phyloP scores from a whole-genome alignment of 2,797 vertebrate genomes.

The Dipus sagitta region DNA sequence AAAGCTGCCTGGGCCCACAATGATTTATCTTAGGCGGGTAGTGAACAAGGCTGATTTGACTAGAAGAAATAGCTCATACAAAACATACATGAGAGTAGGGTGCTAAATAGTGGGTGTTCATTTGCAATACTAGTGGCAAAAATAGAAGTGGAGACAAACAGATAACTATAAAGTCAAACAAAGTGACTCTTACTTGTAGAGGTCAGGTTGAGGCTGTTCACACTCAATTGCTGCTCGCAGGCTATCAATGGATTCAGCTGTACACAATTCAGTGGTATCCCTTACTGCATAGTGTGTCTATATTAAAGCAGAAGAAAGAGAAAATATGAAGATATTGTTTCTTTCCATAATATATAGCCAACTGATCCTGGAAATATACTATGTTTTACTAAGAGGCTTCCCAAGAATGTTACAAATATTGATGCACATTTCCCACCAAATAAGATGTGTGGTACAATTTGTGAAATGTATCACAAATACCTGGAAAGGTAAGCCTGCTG shows the following conservation, averaged over 20 bases:
- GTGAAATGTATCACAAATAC: slow-evolving; percentile 60
- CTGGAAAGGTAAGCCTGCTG: slow-evolving; percentile 23
- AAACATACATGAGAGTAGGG: slow-evolving; percentile 60
- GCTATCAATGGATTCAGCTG: slow-evolving; percentile 90
- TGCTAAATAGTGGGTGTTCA: slow-evolving; percentile 59
- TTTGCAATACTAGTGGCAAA: slow-evolving; percentile 39
- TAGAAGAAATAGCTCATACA: slow-evolving; percentile 65
- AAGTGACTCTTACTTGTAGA: slow-evolving; percentile 95
- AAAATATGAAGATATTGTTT: neutral
- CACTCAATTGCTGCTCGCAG: slow-evolving; percentile 96
- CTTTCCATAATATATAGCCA: slow-evolving; percentile 34
- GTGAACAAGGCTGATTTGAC: slow-evolving; percentile 72
- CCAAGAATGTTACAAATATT: slow-evolving; percentile 54
- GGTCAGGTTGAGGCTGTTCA: slow-evolving; percentile 98
- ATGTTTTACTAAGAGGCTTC: slow-evolving; percentile 28
- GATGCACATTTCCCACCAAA: slow-evolving; percentile 49
- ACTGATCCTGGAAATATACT: slow-evolving; percentile 44
- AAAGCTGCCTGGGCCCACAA: slow-evolving; percentile 13
- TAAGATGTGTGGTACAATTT: slow-evolving; percentile 49
- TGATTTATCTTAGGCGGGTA: slow-evolving; percentile 63
- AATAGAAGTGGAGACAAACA: neutral
- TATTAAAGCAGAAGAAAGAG: slow-evolving; percentile 61
- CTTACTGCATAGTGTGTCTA: slow-evolving; percentile 97
- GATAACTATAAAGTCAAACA: neutral
- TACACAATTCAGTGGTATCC: slow-evolving; percentile 88